Evolutionary conservation across 2,797 vertebrate genomes (phyloP).

Genomic region (Intellagama lesueurii): DNA sequence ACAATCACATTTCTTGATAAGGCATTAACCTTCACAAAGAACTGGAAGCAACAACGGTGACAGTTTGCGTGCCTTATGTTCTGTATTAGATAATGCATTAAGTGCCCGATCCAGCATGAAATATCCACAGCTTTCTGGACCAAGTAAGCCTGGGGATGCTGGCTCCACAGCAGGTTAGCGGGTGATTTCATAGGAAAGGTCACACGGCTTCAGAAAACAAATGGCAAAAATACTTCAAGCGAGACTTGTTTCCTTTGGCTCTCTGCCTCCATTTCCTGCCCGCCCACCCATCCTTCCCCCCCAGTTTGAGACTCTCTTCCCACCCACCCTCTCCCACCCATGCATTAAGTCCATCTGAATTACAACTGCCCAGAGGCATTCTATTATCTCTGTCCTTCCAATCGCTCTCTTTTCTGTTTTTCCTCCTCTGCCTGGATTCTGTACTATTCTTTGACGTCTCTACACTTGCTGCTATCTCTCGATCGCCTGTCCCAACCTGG

Average conservation of each 20-base stretch:
- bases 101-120: constrained; percentile 57
- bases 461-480: constrained; percentile 34
- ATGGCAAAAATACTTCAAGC: constrained; percentile 53
- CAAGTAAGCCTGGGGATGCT: constrained; percentile 25
- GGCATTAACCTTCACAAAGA: constrained; percentile 59
- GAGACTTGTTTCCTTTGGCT: constrained; percentile 38
- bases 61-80: constrained; percentile 55
- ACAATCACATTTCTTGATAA: constrained; percentile 36
- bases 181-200: constrained; percentile 62
- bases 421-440: constrained; percentile 10
- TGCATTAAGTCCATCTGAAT: neutral
- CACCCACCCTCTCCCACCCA: neutral
- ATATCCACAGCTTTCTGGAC: constrained; percentile 48
- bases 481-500: neutral
- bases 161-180: constrained; percentile 55
- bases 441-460: neutral
- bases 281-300: constrained; percentile 19
- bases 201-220: constrained; percentile 61
- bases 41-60: constrained; percentile 45
- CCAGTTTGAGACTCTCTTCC: constrained; percentile 32
- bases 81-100: constrained; percentile 47
- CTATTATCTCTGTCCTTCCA: constrained; percentile 30
- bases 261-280: constrained; percentile 44
- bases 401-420: constrained; percentile 43
- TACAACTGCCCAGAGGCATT: constrained; percentile 27